phyloP scores from a whole-genome alignment of 2,797 vertebrate genomes.

The Perodicticus potto region DNA sequence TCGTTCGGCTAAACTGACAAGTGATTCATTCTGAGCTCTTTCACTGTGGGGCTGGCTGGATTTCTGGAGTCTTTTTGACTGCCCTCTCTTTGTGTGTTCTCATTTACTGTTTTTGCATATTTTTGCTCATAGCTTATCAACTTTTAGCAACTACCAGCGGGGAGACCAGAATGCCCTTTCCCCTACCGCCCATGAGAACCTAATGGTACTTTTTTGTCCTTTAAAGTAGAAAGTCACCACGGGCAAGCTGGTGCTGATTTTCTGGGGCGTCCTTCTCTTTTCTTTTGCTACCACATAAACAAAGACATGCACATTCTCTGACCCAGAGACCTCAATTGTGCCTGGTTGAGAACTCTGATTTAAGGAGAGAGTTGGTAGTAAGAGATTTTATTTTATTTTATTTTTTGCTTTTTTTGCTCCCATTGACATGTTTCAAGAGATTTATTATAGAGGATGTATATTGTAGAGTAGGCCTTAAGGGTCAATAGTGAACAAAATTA shows the following conservation, averaged over 20 bases:
- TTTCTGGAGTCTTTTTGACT: constrained; percentile 38
- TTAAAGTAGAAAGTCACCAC: neutral
- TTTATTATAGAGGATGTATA: neutral
- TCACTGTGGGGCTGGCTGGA: neutral
- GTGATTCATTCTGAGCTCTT: constrained; percentile 51
- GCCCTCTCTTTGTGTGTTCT: neutral
- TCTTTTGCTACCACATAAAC: neutral
- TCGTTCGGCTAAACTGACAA: constrained; percentile 42
- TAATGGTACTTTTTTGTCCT: neutral
- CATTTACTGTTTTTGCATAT: neutral
- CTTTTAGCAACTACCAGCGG: neutral
- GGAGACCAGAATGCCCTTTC: neutral
- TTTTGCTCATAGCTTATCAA: constrained; percentile 29
- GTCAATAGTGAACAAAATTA: neutral
- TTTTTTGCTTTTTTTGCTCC: neutral
- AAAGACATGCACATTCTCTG: neutral
- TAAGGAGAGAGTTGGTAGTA: neutral
- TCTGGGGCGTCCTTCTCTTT: neutral
- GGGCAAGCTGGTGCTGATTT: neutral
- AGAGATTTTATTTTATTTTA: neutral
- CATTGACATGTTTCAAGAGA: constrained; percentile 17
- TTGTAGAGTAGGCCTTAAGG: neutral
- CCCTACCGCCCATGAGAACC: accelerated
- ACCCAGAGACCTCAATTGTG: neutral
- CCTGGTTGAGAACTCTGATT: neutral